Percentiles rank a stretch among this genome's conserved stretches.
phyloP scores from a whole-genome alignment of 2,888 invertebrate species.

The Harpalus rubripes region DNA sequence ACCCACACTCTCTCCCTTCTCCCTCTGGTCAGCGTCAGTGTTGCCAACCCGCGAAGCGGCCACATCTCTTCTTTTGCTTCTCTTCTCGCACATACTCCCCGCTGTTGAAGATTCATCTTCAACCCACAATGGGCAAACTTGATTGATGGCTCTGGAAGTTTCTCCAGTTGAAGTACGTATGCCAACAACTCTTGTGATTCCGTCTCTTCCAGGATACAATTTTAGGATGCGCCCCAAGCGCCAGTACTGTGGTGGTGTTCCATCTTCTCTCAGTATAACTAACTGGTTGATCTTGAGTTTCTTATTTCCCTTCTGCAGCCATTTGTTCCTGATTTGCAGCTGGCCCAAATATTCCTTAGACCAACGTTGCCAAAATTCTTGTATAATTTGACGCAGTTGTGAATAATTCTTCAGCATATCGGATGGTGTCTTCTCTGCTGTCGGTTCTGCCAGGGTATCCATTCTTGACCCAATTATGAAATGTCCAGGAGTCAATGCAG shows the following conservation, averaged over 20 bases:
- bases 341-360: constrained; percentile 63
- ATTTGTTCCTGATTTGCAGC: constrained; percentile 67
- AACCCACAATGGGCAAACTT: constrained; percentile 6
- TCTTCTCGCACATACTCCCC: neutral
- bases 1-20: no score
- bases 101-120: constrained; percentile 8
- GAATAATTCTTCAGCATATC: neutral
- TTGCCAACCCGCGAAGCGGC: no score
- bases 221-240: neutral
- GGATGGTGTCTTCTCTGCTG: neutral
- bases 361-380: constrained; percentile 22
- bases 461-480: neutral
- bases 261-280: neutral
- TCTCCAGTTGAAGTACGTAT: neutral
- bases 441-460: neutral
- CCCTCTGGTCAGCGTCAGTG: no score
- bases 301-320: neutral
- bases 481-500: neutral
- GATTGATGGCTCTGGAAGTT: neutral
- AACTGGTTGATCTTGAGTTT: neutral
- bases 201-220: neutral
- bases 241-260: neutral
- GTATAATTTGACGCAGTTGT: neutral
- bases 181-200: neutral
- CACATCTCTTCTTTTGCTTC: no score